These are phyloP conservation scores for Pleuronectes platessa DNA, from an alignment of 2,113 vertebrate species.

Conservation along the genomic window DNA sequence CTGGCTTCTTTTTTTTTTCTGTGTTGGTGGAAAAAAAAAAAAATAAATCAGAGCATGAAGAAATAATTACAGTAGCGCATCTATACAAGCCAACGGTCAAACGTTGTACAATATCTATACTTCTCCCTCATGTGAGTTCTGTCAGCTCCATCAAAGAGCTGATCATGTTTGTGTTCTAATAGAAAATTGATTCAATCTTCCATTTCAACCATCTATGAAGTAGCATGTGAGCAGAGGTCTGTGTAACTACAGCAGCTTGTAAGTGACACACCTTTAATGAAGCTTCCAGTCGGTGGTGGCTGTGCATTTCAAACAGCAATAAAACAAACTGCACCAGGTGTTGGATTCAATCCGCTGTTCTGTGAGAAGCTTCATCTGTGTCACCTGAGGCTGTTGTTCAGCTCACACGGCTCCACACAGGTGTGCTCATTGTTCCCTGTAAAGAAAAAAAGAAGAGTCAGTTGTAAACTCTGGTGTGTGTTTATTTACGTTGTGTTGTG, in stretches of 20 bases:
- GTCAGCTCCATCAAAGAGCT: slow-evolving; percentile 16
- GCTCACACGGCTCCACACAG: slow-evolving; percentile 72
- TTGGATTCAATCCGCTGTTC: slow-evolving; percentile 44
- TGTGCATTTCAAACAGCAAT: slow-evolving; percentile 36
- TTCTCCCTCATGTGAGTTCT: not conserved
- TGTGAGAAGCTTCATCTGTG: slow-evolving; percentile 48
- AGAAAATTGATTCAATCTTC: slow-evolving; percentile 1
- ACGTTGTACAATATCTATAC: not conserved
- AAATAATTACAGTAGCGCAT: slow-evolving; percentile 38
- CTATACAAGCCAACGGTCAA: slow-evolving; percentile 17
- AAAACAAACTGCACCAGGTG: slow-evolving; percentile 51
- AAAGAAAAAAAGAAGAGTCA: slow-evolving; percentile 40
- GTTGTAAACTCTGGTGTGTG: slow-evolving; percentile 31
- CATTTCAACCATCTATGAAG: not conserved
- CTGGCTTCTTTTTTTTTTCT: slow-evolving; percentile 36
- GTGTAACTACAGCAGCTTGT: not conserved
- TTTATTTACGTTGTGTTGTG: not conserved
- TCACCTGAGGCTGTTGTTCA: slow-evolving; percentile 64
- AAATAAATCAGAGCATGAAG: slow-evolving; percentile 27
- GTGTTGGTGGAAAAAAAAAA: slow-evolving; percentile 21
- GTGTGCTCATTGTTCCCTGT: slow-evolving; percentile 66
- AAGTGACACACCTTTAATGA: not conserved
- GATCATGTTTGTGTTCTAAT: slow-evolving; percentile 2
- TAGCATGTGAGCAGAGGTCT: not conserved
- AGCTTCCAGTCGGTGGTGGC: not conserved